A percentile compares a stretch with the other conserved stretches of the same genome.
These are phyloP conservation scores for Ectemnius lituratus DNA, from an alignment of 2,888 invertebrate genomes.

Conservation along the genomic window DNA sequence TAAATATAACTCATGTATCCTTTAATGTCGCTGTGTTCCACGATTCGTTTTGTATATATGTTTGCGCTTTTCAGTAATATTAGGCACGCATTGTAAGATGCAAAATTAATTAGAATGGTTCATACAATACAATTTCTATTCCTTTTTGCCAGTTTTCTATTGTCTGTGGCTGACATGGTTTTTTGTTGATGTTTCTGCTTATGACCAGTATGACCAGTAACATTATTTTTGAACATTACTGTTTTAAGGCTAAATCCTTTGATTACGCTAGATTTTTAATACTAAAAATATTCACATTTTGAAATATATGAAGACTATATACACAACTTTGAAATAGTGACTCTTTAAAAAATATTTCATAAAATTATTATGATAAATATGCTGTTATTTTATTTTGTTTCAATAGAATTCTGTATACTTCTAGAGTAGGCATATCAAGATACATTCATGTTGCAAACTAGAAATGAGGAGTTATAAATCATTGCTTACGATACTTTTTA, in stretches of 20 bases:
- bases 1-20: constrained; percentile 38
- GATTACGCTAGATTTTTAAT: no score
- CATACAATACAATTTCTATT: neutral
- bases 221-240: no score
- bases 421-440: constrained; percentile 14
- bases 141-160: neutral
- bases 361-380: no score
- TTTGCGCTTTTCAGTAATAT: constrained; percentile 29
- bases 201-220: no score
- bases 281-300: no score
- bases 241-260: no score
- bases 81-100: constrained; percentile 4
- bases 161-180: neutral
- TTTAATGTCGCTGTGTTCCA: constrained; percentile 37
- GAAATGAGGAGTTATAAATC: constrained; percentile 21
- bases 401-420: constrained; percentile 20
- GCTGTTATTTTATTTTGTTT: constrained; percentile 17
- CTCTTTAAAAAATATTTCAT: no score
- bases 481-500: constrained; percentile 47
- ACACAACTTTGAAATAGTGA: no score
- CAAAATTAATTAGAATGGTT: no score
- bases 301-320: no score
- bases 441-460: constrained; percentile 23
- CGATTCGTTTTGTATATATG: constrained; percentile 47
- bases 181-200: no score